phyloP scores from a whole-genome alignment of 2,888 invertebrate genomes.

The Acrobasis consociella region DNA sequence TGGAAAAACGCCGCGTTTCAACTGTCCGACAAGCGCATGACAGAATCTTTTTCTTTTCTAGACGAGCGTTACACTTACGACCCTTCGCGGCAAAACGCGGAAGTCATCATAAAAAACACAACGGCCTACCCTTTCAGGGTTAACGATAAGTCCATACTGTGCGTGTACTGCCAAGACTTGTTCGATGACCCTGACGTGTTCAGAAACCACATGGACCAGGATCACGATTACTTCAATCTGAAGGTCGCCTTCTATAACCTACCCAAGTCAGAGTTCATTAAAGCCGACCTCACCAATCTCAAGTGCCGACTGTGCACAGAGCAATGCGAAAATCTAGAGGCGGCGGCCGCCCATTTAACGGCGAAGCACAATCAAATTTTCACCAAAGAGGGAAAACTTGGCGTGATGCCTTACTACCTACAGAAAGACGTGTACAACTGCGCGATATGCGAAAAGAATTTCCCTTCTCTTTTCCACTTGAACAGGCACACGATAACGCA shows the following conservation, averaged over 20 bases:
- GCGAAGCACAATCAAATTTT: conserved; percentile 47
- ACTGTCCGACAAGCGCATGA: conserved; percentile 9
- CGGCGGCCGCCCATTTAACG: conserved; percentile 54
- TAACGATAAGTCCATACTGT: conserved; percentile 70
- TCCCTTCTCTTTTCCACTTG: conserved; percentile 63
- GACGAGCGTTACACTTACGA: conserved; percentile 55
- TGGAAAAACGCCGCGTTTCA: neutral
- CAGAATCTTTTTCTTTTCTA: conserved; percentile 66
- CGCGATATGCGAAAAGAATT: conserved; percentile 62
- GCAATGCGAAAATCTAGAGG: conserved; percentile 46
- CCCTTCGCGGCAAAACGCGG: conserved; percentile 69
- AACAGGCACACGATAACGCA: conserved; percentile 72
- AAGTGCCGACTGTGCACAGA: conserved; percentile 57
- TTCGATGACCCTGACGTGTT: conserved; percentile 64
- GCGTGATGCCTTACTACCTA: conserved; percentile 68
- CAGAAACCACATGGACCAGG: conserved; percentile 61
- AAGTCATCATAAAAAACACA: conserved; percentile 63
- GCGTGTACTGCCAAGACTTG: conserved; percentile 72
- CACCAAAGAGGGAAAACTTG: conserved; percentile 52
- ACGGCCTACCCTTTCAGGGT: conserved; percentile 75
- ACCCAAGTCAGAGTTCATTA: conserved; percentile 68
- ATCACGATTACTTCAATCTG: conserved; percentile 60
- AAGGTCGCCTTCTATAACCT: conserved; percentile 66
- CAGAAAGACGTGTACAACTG: conserved; percentile 58
- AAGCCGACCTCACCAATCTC: conserved; percentile 64